Evolutionary conservation across 2,113 vertebrate species (phyloP).

Genomic region (Neogobius melanostomus): DNA sequence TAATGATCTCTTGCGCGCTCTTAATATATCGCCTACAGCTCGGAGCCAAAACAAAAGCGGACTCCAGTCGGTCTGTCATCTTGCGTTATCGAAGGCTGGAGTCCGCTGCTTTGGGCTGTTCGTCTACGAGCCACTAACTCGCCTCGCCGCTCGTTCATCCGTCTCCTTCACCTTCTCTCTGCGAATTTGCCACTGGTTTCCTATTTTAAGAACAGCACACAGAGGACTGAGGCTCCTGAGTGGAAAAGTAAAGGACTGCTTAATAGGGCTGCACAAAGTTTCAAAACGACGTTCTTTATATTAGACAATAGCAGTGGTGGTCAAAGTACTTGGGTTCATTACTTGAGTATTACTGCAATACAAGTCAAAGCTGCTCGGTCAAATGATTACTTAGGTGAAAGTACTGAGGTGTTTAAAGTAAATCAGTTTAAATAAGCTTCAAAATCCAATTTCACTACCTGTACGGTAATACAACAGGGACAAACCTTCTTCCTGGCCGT

Average conservation of each 20-base stretch:
- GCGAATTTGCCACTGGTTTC: slow-evolving; percentile 9
- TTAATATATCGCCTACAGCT: background rate
- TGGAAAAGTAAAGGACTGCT: slow-evolving; percentile 15
- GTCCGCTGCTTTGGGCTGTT: slow-evolving; percentile 20
- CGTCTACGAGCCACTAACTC: slow-evolving; percentile 5
- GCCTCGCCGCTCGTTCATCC: background rate
- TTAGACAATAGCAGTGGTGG: no score
- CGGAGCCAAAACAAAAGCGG: slow-evolving; percentile 22
- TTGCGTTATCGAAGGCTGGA: slow-evolving; percentile 32
- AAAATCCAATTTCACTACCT: no score
- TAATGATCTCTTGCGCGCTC: background rate
- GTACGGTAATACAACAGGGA: no score
- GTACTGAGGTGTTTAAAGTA: no score
- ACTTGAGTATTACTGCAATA: no score
- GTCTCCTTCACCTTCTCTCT: slow-evolving; percentile 10
- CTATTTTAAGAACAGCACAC: slow-evolving; percentile 9
- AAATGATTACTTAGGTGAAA: no score
- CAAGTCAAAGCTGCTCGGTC: no score
- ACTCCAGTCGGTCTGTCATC: slow-evolving; percentile 21
- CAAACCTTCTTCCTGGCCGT: no score
- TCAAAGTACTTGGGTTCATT: no score
- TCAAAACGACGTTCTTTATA: no score
- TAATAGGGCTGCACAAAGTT: background rate
- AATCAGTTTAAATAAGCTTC: no score
- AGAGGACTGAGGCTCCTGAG: slow-evolving; percentile 12